Evolutionary conservation across 2,888 invertebrate species (phyloP).

Genomic region (Pachliopta kotzebuea): DNA sequence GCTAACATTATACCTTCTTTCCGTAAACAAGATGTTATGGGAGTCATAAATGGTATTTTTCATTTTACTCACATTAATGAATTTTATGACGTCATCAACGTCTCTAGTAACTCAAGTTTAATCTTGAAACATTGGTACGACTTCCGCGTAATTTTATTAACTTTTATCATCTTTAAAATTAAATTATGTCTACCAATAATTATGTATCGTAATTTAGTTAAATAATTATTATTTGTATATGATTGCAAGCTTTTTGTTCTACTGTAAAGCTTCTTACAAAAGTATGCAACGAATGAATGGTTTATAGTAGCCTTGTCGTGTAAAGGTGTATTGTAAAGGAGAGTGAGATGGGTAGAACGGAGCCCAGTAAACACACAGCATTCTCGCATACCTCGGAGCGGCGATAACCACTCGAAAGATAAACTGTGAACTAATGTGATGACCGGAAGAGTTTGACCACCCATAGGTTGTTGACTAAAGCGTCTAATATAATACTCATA

Average conservation of each 20-base stretch:
- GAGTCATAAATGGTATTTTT: slow-evolving; percentile 5
- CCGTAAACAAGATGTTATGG: slow-evolving; percentile 1
- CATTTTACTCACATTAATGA: not conserved
- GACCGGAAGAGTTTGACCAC: slow-evolving; percentile 29
- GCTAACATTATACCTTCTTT: not conserved
- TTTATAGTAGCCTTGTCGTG: slow-evolving; percentile 10
- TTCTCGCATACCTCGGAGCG: slow-evolving; percentile 24
- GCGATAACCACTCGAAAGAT: slow-evolving; percentile 29
- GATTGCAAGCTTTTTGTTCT: too few relatives aligned
- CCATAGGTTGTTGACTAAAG: slow-evolving; percentile 26
- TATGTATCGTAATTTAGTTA: not conserved
- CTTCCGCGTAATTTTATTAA: not conserved
- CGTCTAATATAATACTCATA: slow-evolving; percentile 18
- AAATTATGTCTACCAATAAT: not conserved
- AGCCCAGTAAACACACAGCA: slow-evolving; percentile 6
- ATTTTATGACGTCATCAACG: slow-evolving; percentile 2
- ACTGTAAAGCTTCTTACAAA: not conserved
- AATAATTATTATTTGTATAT: not conserved
- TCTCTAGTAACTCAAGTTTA: not conserved
- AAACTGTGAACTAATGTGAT: slow-evolving; percentile 25
- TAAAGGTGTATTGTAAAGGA: not conserved
- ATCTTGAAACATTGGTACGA: not conserved
- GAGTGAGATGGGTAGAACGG: not conserved
- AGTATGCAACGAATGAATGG: slow-evolving; percentile 17
- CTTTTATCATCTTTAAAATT: not conserved